Percentiles rank a stretch among this genome's conserved stretches.
These are phyloP conservation scores for Halictus quadricinctus DNA, from an alignment of 2,888 invertebrate species.

Conservation along the genomic window DNA sequence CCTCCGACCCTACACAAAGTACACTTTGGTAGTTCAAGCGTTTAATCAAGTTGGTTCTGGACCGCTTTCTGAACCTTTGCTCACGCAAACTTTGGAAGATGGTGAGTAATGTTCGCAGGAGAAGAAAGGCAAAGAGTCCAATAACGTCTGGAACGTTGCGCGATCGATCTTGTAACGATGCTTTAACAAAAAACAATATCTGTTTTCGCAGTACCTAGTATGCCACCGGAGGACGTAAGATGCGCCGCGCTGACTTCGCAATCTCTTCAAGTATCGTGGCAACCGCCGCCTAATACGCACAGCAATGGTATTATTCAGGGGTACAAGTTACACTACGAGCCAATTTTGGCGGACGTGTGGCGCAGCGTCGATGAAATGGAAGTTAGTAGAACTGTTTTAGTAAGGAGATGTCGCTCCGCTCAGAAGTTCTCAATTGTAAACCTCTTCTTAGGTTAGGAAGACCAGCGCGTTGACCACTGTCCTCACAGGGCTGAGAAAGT, in stretches of 20 bases:
- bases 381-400: slow-evolving; percentile 65
- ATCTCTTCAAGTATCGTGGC: slow-evolving; percentile 91
- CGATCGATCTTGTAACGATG: neutral
- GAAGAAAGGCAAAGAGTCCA: neutral
- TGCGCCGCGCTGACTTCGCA: slow-evolving; percentile 90
- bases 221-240: slow-evolving; percentile 90
- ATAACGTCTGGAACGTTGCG: neutral
- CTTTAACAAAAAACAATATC: neutral
- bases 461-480: slow-evolving; percentile 88
- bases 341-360: slow-evolving; percentile 85
- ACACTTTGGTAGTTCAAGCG: slow-evolving; percentile 88
- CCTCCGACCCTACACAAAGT: slow-evolving; percentile 87
- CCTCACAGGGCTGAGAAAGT: slow-evolving; percentile 88
- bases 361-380: slow-evolving; percentile 80
- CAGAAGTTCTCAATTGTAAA: neutral
- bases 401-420: neutral
- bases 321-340: slow-evolving; percentile 88
- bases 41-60: slow-evolving; percentile 90
- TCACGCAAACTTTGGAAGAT: slow-evolving; percentile 89
- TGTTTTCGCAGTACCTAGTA: slow-evolving; percentile 87
- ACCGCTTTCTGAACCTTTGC: slow-evolving; percentile 87
- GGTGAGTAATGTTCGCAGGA: slow-evolving; percentile 83
- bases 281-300: slow-evolving; percentile 88
- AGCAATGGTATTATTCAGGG: slow-evolving; percentile 91
- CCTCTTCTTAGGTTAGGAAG: slow-evolving; percentile 83